Base-by-base conservation (phyloP, 2,797 vertebrate species). In the Trachurus trachurus region DNA sequence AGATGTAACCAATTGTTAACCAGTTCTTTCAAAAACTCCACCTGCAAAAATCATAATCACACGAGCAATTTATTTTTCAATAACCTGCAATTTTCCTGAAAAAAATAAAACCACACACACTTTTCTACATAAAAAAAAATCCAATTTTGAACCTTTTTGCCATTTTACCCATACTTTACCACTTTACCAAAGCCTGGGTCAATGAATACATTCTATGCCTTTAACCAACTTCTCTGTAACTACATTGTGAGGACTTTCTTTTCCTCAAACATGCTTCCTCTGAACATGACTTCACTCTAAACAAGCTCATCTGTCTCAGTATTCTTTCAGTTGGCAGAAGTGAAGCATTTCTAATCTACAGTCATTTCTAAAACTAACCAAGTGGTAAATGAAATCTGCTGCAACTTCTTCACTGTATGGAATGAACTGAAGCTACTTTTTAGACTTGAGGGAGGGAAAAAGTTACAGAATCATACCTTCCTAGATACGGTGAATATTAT, bases 361-460 rank as follows among this genome's bases (percentile, higher is more conserved):
- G n/a, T 49, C 0, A 42, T 77, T 82, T 44, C 37, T 53, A 31
- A 42, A 84, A 71, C 34, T 29, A 54, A 45, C 17, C 29, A 57
- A 34, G 29, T 54, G 34, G 59, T 34, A 58, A 59, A 66, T 63
- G 12, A 12, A 56, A 58, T 66, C 44, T 61, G 34, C 49, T 66
- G 13, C 50, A 47, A 59, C 26, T 39, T 50, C 16, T 50, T 13
- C 19, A 0, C 0, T 0, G n/a, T 54, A 61, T n/a, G 26, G 16
- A 64, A 58, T 26, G 42, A 76, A 66, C 19, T 19, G 53, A 40
- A 4, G 15, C n/a, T 47, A 67, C 39, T 40, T 63, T 31, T 50
- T 21, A 54, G 62, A 60, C 19, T 26, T 29, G 29, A 79, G 15
- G 49, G 26, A 56, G 59, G 22, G 6, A 9, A 57, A 50, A 57